Evolutionary conservation across 1,140 invertebrate genomes (phyloP), one percentile per base, ranked within the genome.

Genomic region (Apis dorsata): DNA sequence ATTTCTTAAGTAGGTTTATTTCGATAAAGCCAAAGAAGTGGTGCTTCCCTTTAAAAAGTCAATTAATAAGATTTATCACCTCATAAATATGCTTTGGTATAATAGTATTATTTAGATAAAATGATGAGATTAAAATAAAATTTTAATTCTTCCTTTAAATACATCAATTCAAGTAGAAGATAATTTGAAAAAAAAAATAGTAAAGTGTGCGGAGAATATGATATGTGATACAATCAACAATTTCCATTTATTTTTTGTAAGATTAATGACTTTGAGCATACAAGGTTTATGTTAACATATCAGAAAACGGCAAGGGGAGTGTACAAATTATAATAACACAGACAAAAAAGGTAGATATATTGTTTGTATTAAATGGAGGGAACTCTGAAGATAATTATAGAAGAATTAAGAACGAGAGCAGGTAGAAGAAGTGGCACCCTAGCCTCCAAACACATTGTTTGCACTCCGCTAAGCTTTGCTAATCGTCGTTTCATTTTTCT

Each of bases 401-500:
- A 70, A 85, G 72, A 78, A 81, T 85, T 82, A 85, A 84, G 79
- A 84, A 85, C 59, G 79, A 83, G 84, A 89, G 74, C 81, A 82
- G 63, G 62, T 81, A 44, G 71, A 86, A 79, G 75, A 80, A 86
- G 81, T 87, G 85, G 94, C 95, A 95, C 95, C 96, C 96, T 96
- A 96, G 96, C 96, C 96, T 96, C 96, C 96, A 97, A 96, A 96
- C 97, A 97, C 96, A 97, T 97, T 97, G 97, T 97, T 97, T 97
- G 96, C 96, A 97, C 96, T 96, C 95, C 94, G 92, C 93, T 94
- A 93, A 93, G 93, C 93, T 93, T 94, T 92, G 90, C 86, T 90
- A 86, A 86, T 86, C 86, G 86, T 86, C 86, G 85, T 91, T 85
- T 88, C 83, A 89, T 91, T 81, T 77, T 83, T 85, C 84, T 90